Conservation (phyloP, 2,113 vertebrate species). For the Nycticorax nycticorax region DNA sequence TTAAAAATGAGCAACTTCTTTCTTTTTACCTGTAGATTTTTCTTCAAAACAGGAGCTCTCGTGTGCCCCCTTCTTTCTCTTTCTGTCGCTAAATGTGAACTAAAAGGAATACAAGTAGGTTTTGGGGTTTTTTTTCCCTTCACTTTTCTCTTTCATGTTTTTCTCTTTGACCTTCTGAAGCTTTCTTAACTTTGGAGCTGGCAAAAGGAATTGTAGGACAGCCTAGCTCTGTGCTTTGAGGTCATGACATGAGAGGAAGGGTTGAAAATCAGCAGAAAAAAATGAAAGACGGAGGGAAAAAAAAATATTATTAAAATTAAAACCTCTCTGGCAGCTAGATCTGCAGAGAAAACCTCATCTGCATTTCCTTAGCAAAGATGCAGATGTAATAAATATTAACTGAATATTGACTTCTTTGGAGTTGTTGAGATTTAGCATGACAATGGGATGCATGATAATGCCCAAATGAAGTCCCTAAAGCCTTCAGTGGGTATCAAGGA, state of each 20-base stretch:
- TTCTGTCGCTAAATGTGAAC: not conserved
- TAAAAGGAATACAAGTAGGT: not conserved
- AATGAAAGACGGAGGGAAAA: not conserved
- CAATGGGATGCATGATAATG: not conserved
- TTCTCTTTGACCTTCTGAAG: not conserved
- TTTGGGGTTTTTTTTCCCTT: rapidly evolving
- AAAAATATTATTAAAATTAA: not conserved
- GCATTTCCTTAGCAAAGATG: not conserved
- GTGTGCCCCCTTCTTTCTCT: not conserved
- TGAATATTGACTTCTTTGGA: constrained; percentile 29
- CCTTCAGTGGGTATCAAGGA: not conserved
- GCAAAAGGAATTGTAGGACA: not conserved
- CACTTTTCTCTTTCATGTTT: not conserved
- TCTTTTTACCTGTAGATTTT: not conserved
- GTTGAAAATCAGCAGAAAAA: not conserved
- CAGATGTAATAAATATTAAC: constrained; percentile 51
- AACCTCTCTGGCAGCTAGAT: not conserved
- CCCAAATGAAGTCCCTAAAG: not conserved
- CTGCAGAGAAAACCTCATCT: not conserved
- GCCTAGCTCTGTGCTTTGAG: not conserved
- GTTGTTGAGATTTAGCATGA: not conserved
- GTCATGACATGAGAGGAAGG: not conserved
- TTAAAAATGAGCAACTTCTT: not conserved
- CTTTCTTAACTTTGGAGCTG: not conserved
- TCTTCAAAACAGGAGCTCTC: not conserved